These are phyloP conservation scores for Anthopleura xanthogrammica DNA, from an alignment of 92 coral and sea anemone genomes.

Conservation along the genomic window DNA sequence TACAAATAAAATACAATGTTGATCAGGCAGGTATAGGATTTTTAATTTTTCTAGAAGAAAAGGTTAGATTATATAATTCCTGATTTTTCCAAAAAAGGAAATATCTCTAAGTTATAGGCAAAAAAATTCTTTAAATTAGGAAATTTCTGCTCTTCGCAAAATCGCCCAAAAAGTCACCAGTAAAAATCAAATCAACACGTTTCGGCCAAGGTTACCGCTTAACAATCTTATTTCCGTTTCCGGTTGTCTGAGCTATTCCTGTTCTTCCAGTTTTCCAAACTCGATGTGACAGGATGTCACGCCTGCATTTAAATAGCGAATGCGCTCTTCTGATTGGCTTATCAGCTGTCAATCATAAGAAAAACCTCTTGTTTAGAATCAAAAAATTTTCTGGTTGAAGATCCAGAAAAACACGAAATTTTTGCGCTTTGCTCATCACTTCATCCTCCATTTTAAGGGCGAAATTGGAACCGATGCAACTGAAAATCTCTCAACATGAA, in stretches of 20 bases:
- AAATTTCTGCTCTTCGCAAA: too few species aligned
- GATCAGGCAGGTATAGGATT: too few species aligned
- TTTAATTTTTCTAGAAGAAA: too few species aligned
- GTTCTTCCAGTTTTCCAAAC: constrained; percentile 38
- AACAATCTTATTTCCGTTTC: constrained; percentile 14
- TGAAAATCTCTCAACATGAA: constrained; percentile 56
- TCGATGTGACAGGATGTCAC: constrained; percentile 4
- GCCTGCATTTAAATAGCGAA: neutral
- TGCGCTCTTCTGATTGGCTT: constrained; percentile 66
- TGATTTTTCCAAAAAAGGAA: too few species aligned
- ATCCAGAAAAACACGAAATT: constrained; percentile 28
- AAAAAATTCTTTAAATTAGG: too few species aligned
- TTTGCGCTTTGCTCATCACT: constrained; percentile 32
- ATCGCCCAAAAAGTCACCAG: too few species aligned
- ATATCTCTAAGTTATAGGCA: too few species aligned
- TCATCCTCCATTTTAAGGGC: constrained; percentile 41
- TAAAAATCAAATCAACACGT: neutral
- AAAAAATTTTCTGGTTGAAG: constrained; percentile 35
- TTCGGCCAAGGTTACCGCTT: constrained; percentile 1
- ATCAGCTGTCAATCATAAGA: constrained; percentile 49
- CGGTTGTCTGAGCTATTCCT: constrained; percentile 16
- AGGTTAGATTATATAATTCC: too few species aligned
- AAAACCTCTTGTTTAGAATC: constrained; percentile 56
- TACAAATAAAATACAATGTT: too few species aligned
- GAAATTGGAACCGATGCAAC: constrained; percentile 30